Conservation (phyloP, 2,113 vertebrate species). For the Cygnus buccinator region DNA sequence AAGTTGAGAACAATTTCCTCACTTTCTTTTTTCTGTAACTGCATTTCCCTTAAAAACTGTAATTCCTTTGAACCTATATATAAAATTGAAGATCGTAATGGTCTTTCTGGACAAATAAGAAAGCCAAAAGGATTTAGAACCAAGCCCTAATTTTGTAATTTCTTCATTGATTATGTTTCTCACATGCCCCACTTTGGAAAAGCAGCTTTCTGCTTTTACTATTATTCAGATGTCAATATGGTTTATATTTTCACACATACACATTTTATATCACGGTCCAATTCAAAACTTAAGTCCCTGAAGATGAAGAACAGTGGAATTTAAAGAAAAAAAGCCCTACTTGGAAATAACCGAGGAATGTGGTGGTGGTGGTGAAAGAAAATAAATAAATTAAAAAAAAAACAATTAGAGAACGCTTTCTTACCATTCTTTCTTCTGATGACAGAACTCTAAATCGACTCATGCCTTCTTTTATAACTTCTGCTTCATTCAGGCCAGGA, state of each 20-base stretch:
- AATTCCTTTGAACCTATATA: neutral
- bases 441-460: conserved; percentile 85
- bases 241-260: neutral
- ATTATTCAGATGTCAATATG: neutral
- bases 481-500: conserved; percentile 88
- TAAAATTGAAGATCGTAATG: neutral
- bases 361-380: no score
- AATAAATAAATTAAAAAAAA: neutral
- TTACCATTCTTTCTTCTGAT: conserved; percentile 89
- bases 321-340: neutral
- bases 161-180: neutral
- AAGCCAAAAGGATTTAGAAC: neutral
- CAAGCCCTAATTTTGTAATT: neutral
- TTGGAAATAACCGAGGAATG: neutral
- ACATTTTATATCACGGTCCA: neutral
- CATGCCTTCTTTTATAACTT: conserved; percentile 96
- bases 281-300: neutral
- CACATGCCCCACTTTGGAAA: neutral
- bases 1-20: neutral
- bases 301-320: neutral
- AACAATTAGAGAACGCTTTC: neutral
- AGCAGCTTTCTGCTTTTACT: neutral
- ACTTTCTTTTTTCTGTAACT: neutral
- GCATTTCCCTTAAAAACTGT: neutral
- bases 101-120: neutral